Base-by-base conservation (phyloP, 2,797 vertebrate genomes). In the Sebastes elongatus region DNA sequence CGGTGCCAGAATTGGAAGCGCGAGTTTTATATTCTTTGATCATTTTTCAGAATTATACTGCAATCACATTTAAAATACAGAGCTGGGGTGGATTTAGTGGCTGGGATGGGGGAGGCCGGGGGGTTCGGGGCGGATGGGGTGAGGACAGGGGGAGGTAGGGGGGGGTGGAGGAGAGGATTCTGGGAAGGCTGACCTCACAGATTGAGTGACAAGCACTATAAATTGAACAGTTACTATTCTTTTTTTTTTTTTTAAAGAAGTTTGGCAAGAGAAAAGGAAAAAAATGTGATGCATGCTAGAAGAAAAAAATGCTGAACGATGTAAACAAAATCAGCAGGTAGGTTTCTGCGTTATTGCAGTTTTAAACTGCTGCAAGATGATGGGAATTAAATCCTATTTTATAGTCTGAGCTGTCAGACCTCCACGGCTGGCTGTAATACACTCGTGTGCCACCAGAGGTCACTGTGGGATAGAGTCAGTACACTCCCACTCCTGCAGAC, bases 21-120 rank as follows among this genome's bases (percentile, higher is more conserved):
- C 96, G 71, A 94, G 94, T 96, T 96, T 95, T 94, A 95, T 95
- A 95, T 93, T 96, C 94, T 96, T 95, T 96, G 94, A 95, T 96
- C 87, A 92, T 92, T 95, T 95, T 92, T 94, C 88, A 91, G 90
- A 95, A 93, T 91, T 93, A 92, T 93, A 96, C 90, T 92, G 94
- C 93, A 93, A 89, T 94, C 92, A 95, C 94, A 94, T 94, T 94
- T 94, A 91, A 92, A 93, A 94, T 95, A 95, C 92, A 95, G 90
- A 93, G 92, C 93, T 93, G 80, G 92, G 86, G 88, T 87, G 87
- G 83, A 80, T 82, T 84, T 33, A 85, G 85, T 88, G 85, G 88
- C 86, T 81, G 82, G 87, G 79, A 68, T 82, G 76, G 81, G 78
- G 78, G 81, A 81, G 76, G 84, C 76, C 35, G 16, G 33, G 81